Percentiles rank a stretch among this genome's conserved stretches.
Evolutionary conservation across 2,797 vertebrate species (phyloP).

Genomic region (Varecia variegata): DNA sequence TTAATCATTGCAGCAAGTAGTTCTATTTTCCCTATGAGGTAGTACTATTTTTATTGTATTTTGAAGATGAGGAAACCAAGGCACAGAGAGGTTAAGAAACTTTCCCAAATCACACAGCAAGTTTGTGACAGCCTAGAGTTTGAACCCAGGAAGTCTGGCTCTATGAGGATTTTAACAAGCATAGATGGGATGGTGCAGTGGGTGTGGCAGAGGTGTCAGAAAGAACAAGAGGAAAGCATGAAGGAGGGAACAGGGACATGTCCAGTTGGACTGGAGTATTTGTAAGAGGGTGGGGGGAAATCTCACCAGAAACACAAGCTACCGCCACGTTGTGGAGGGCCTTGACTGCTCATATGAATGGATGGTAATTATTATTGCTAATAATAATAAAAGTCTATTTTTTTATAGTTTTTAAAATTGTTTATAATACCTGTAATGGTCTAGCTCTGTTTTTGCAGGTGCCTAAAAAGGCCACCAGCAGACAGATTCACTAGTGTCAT

Average conservation of each 20-base stretch:
- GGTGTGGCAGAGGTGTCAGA: neutral
- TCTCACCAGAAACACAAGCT: neutral
- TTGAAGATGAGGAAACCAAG: neutral
- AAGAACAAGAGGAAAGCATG: neutral
- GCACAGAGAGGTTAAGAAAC: neutral
- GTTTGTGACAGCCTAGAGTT: neutral
- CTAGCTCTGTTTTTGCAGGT: neutral
- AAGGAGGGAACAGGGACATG: accelerated
- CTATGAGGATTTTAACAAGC: neutral
- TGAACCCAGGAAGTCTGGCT: neutral
- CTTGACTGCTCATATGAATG: neutral
- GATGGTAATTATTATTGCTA: neutral
- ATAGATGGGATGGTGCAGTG: too few relatives aligned
- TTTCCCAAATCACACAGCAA: neutral
- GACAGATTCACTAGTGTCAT: neutral
- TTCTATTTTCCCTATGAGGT: neutral
- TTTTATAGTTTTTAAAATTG: neutral
- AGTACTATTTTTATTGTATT: neutral
- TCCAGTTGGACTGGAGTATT: neutral
- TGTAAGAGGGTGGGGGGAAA: neutral
- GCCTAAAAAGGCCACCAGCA: neutral
- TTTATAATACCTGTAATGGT: neutral
- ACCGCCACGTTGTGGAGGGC: too few relatives aligned
- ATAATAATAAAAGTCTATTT: neutral
- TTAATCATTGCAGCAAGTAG: neutral